Conservation (phyloP, 2,113 vertebrate species). For the Fulmarus glacialis region DNA sequence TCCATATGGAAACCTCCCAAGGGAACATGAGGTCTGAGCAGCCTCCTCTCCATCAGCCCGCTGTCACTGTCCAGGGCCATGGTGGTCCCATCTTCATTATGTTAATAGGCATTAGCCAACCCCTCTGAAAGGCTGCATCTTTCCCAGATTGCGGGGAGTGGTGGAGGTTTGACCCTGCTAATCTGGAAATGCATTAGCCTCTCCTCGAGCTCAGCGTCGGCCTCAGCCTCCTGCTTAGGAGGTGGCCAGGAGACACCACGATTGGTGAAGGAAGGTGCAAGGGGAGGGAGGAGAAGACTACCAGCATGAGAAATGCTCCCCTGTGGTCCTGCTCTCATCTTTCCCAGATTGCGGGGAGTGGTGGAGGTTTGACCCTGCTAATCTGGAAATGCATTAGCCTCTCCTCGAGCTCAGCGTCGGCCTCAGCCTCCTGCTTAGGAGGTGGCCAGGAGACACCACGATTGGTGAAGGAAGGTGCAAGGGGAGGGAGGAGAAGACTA, state of each 20-base stretch:
- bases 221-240: background rate
- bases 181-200: background rate
- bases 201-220: fast-evolving
- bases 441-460: background rate
- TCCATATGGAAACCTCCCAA: background rate
- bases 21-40: background rate
- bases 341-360: background rate
- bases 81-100: background rate
- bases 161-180: background rate
- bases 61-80: background rate
- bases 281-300: background rate
- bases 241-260: background rate
- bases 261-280: background rate
- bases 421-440: background rate
- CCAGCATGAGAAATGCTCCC: background rate
- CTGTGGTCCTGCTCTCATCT: background rate
- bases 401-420: fast-evolving
- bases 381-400: background rate
- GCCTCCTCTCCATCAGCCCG: fast-evolving
- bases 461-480: background rate
- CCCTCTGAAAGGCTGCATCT: background rate
- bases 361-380: background rate
- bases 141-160: background rate
- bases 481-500: background rate
- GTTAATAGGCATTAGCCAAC: background rate